Percentiles rank a stretch among this genome's conserved stretches.
Evolutionary conservation across 2,113 vertebrate genomes (phyloP).

Genomic region (Oncorhynchus kisutch): DNA sequence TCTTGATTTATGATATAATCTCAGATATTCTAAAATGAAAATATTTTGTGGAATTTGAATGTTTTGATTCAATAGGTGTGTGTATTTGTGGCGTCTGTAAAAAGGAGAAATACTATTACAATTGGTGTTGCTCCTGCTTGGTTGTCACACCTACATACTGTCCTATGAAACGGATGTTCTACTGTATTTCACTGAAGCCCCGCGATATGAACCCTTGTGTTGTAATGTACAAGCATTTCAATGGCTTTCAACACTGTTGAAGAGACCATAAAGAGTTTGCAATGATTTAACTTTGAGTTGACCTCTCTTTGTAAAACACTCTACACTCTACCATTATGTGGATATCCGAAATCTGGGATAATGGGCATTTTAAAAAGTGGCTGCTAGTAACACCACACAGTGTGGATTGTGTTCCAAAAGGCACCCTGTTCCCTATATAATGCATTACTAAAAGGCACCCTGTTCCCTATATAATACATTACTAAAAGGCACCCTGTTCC

Average conservation of each 20-base stretch:
- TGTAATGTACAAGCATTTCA: conserved; percentile 57
- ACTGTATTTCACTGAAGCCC: conserved; percentile 25
- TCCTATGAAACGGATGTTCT: conserved; percentile 29
- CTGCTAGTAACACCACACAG: conserved; percentile 24
- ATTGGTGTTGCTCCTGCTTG: neutral
- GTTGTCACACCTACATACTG: neutral
- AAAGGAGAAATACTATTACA: neutral
- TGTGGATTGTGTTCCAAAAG: too few relatives aligned
- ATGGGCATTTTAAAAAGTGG: conserved; percentile 52
- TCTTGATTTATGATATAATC: neutral
- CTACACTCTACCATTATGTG: conserved; percentile 61
- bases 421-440: too few relatives aligned
- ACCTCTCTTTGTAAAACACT: conserved; percentile 65
- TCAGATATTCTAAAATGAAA: neutral
- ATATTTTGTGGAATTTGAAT: neutral
- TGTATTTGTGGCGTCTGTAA: neutral
- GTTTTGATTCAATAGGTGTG: neutral
- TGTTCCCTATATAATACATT: too few relatives aligned
- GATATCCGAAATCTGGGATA: conserved; percentile 56
- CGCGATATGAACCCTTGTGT: conserved; percentile 51
- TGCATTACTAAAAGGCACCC: too few relatives aligned
- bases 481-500: too few relatives aligned
- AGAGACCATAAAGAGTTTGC: conserved; percentile 70
- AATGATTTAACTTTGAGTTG: conserved; percentile 70
- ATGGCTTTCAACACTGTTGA: conserved; percentile 64